phyloP scores from a whole-genome alignment of 2,797 vertebrate genomes.

The Mormyrops attenuatus region DNA sequence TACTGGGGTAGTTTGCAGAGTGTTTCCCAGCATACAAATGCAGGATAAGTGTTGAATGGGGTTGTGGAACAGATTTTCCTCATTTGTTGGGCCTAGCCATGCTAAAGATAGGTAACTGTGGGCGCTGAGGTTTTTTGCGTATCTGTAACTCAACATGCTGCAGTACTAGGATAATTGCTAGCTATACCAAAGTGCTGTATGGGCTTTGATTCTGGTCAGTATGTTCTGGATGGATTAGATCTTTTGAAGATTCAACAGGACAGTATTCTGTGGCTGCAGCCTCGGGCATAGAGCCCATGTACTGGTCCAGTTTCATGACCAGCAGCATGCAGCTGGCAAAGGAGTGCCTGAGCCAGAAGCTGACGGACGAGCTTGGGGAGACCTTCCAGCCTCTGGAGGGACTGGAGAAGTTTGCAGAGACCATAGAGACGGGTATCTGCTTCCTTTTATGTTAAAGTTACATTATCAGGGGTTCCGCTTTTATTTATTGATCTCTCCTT shows the following conservation, averaged over 20 bases:
- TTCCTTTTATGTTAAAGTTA: neutral
- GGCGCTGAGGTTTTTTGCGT: neutral
- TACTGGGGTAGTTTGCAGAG: neutral
- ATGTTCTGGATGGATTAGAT: neutral
- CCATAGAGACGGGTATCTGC: slow-evolving; percentile 87
- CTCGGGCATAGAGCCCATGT: slow-evolving; percentile 90
- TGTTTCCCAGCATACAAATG: neutral
- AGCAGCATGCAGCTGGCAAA: slow-evolving; percentile 98
- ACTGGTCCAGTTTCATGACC: slow-evolving; percentile 98
- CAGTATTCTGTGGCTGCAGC: slow-evolving; percentile 56
- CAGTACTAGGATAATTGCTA: neutral
- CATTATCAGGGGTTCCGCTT: neutral
- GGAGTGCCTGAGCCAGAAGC: slow-evolving; percentile 93
- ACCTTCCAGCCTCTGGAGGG: slow-evolving; percentile 93
- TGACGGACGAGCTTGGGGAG: slow-evolving; percentile 92
- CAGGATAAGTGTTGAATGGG: neutral
- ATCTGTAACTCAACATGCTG: neutral
- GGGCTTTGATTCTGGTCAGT: neutral
- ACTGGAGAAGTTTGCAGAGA: slow-evolving; percentile 97
- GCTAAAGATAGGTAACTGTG: neutral
- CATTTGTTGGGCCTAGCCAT: neutral
- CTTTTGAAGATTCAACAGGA: neutral
- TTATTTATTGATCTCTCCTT: neutral
- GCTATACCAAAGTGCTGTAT: neutral
- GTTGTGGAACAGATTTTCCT: neutral